phyloP scores from a whole-genome alignment of 1,140 invertebrate species.

The Trichonephila clavipes region DNA sequence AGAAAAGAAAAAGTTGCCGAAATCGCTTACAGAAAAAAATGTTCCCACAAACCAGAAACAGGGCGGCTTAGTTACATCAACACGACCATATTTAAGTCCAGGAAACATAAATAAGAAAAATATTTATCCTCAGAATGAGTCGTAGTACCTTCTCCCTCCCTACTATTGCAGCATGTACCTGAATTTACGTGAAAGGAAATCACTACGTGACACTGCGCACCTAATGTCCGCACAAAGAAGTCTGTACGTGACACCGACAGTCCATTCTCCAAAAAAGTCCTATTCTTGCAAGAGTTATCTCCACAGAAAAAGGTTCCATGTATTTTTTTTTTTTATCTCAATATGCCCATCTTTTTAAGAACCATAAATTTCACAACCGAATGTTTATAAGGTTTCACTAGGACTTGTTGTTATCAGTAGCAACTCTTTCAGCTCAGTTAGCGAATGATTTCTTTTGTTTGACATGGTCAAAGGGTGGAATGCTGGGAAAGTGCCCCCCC shows the following conservation, averaged over 20 bases:
- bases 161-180: neutral
- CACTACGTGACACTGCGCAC: slow-evolving; percentile 4
- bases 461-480: neutral
- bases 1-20: neutral
- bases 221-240: neutral
- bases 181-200: slow-evolving; percentile 2
- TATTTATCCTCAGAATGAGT: slow-evolving; percentile 25
- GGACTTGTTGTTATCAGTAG: neutral
- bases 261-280: neutral
- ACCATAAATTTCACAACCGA: neutral
- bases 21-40: neutral
- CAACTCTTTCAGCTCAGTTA: neutral
- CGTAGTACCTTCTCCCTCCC: slow-evolving; percentile 22
- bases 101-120: slow-evolving; percentile 40
- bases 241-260: neutral
- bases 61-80: slow-evolving; percentile 7
- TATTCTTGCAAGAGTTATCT: neutral
- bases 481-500: neutral
- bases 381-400: slow-evolving; percentile 29
- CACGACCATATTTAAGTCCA: slow-evolving; percentile 6
- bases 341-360: slow-evolving; percentile 7
- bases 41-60: neutral
- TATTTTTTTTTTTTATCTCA: neutral
- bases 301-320: too few relatives aligned
- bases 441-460: neutral